These are phyloP conservation scores for Eristalinus aeneus DNA, from an alignment of 2,888 invertebrate genomes.

Conservation along the genomic window DNA sequence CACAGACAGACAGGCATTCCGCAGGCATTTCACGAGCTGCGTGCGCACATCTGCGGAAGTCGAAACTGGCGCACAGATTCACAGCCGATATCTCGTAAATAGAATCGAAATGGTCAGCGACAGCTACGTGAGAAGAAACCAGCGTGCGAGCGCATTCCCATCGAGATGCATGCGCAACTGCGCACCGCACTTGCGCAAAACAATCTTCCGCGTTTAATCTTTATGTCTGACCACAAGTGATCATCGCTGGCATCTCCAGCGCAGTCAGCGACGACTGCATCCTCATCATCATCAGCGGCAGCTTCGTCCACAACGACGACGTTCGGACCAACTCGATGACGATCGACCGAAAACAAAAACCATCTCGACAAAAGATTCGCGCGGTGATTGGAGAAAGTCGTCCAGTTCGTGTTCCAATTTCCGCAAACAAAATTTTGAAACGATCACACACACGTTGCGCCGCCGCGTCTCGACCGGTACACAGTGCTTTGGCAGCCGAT, in stretches of 20 bases:
- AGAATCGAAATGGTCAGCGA: slow-evolving; percentile 30
- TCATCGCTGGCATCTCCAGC: slow-evolving; percentile 39
- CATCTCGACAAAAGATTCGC: slow-evolving; percentile 59
- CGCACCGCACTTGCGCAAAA: slow-evolving; percentile 36
- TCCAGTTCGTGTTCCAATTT: slow-evolving; percentile 67
- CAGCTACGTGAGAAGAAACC: slow-evolving; percentile 38
- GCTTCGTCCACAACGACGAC: not conserved
- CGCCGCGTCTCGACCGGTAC: not conserved
- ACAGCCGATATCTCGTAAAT: slow-evolving; percentile 41
- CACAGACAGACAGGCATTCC: not conserved
- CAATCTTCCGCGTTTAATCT: slow-evolving; percentile 67
- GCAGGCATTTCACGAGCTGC: not conserved
- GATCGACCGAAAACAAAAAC: slow-evolving; percentile 22
- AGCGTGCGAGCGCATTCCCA: slow-evolving; percentile 7
- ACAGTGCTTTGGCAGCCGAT: not conserved
- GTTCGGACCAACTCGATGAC: not conserved
- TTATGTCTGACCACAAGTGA: slow-evolving; percentile 67
- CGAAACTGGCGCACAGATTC: slow-evolving; percentile 59
- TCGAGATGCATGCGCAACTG: slow-evolving; percentile 35
- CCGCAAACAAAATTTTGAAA: slow-evolving; percentile 66
- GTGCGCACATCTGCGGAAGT: slow-evolving; percentile 53
- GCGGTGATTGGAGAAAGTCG: slow-evolving; percentile 67
- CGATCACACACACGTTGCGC: slow-evolving; percentile 41
- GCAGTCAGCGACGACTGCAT: not conserved
- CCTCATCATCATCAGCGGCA: slow-evolving; percentile 17